A percentile compares a stretch with the other conserved stretches of the same genome.
phyloP scores from a whole-genome alignment of 2,797 vertebrate genomes.

The Gobio occitaniae region DNA sequence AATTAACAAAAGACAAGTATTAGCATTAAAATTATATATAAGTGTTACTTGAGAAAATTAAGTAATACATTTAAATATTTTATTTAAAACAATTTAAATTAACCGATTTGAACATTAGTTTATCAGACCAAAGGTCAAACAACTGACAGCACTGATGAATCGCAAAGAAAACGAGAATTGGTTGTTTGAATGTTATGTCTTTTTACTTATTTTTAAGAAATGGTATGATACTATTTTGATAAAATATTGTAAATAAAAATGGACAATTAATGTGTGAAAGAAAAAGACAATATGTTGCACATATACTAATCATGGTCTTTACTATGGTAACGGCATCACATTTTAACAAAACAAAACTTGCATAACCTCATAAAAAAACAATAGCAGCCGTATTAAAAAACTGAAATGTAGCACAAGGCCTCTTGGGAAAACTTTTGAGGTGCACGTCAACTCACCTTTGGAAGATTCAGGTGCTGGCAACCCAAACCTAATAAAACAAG shows the following conservation, averaged over 20 bases:
- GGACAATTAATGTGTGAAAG: neutral
- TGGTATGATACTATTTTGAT: neutral
- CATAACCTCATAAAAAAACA: neutral
- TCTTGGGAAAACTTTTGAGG: neutral
- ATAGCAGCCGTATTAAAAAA: too few relatives aligned
- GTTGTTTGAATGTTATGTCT: neutral
- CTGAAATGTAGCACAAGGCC: neutral
- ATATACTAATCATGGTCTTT: neutral
- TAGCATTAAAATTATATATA: neutral
- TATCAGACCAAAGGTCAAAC: neutral
- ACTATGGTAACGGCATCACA: neutral
- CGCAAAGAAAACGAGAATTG: neutral
- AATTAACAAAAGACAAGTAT: neutral
- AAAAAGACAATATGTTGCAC: neutral
- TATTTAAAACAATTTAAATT: neutral
- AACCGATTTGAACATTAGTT: neutral
- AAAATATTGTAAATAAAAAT: too few relatives aligned
- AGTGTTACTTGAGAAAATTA: neutral
- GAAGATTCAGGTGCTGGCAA: constrained; percentile 68
- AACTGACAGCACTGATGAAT: neutral
- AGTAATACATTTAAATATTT: too few relatives aligned
- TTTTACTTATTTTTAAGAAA: neutral
- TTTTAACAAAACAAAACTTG: neutral
- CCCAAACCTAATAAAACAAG: constrained; percentile 76
- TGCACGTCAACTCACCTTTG: constrained; percentile 70